These are phyloP conservation scores for Pristiophorus japonicus DNA, from an alignment of 2,113 vertebrate genomes.

Conservation along the genomic window DNA sequence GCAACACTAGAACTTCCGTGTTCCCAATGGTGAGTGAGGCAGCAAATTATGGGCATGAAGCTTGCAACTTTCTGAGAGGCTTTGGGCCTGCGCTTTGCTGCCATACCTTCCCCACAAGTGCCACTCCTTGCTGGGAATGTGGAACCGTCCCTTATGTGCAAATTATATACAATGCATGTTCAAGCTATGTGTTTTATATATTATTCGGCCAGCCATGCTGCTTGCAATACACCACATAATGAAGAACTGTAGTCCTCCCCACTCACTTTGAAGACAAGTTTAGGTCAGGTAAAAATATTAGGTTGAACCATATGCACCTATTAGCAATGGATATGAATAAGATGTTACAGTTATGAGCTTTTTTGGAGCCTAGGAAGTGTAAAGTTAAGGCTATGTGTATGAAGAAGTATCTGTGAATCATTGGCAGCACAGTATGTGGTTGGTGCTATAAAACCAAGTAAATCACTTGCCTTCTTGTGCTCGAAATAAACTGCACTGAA, in stretches of 20 bases:
- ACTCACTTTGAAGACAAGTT: neutral
- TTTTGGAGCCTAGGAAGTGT: neutral
- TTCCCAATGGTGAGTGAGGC: neutral
- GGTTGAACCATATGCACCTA: neutral
- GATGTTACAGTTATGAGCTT: neutral
- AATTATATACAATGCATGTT: neutral
- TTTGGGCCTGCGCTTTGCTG: neutral
- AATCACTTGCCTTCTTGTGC: slow-evolving; percentile 20
- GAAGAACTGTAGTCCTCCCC: neutral
- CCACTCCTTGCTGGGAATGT: neutral
- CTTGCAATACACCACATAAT: neutral
- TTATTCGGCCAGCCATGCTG: neutral
- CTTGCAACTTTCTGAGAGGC: neutral
- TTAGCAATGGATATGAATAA: slow-evolving; percentile 21
- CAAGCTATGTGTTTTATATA: neutral
- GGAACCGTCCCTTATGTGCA: neutral
- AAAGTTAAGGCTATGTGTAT: slow-evolving; percentile 30
- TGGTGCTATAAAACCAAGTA: slow-evolving; percentile 24
- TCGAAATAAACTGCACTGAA: slow-evolving; percentile 30
- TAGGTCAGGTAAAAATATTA: neutral
- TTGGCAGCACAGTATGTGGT: slow-evolving; percentile 33
- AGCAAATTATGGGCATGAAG: neutral
- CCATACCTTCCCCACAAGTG: neutral
- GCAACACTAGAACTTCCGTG: neutral
- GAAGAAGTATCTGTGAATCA: slow-evolving; percentile 33